Percentiles rank a stretch among this genome's conserved stretches.
phyloP scores from a whole-genome alignment of 1,140 invertebrate genomes.

The Calycopis cecrops region DNA sequence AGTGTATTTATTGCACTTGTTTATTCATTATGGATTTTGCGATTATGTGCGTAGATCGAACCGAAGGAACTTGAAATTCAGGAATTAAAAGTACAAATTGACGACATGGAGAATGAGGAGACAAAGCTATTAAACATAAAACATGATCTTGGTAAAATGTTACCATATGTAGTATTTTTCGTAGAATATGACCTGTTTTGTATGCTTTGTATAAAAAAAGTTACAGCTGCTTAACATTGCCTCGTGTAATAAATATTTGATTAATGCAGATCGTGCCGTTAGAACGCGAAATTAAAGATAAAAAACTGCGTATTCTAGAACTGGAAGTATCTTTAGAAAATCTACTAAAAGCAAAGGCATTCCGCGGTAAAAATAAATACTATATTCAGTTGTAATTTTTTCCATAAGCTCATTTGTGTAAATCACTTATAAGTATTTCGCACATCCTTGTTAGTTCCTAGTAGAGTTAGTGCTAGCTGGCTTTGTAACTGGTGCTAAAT shows the following conservation, averaged over 20 bases:
- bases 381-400: conserved; percentile 68
- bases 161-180: neutral
- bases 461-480: conserved; percentile 2
- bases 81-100: conserved; percentile 81
- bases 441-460: conserved; percentile 13
- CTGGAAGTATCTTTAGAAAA: conserved; percentile 84
- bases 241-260: conserved; percentile 21
- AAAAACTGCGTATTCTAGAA: conserved; percentile 86
- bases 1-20: neutral
- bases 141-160: conserved; percentile 59
- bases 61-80: conserved; percentile 81
- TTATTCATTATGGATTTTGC: neutral
- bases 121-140: conserved; percentile 61
- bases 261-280: conserved; percentile 85
- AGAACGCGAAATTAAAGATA: conserved; percentile 85
- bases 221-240: conserved; percentile 53
- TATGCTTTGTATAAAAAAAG: conserved; percentile 38
- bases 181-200: conserved; percentile 10
- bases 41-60: conserved; percentile 74
- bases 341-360: conserved; percentile 79
- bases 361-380: conserved; percentile 62
- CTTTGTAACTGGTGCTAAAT: conserved; percentile 21
- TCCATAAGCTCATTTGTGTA: conserved; percentile 23
- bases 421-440: conserved; percentile 12
- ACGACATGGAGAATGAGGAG: conserved; percentile 76